phyloP scores from a whole-genome alignment of 1,140 invertebrate species.

The Stenopsyche tienmushanensis region DNA sequence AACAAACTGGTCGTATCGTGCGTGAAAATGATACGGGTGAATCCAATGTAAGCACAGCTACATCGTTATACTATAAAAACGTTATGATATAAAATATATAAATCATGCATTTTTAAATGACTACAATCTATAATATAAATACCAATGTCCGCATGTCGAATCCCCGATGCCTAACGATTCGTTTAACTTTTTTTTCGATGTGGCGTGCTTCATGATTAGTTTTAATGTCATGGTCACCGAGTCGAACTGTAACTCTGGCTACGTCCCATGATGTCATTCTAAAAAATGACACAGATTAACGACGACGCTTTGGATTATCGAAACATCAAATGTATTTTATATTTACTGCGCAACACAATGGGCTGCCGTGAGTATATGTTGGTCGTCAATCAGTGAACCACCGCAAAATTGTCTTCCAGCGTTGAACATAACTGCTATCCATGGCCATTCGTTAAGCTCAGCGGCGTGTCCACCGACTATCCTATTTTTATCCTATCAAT shows the following conservation, averaged over 20 bases:
- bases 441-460: slow-evolving; percentile 80
- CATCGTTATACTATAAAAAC: slow-evolving; percentile 74
- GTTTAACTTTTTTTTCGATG: slow-evolving; percentile 73
- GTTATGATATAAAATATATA: slow-evolving; percentile 6
- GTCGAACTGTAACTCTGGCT: slow-evolving; percentile 71
- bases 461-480: slow-evolving; percentile 84
- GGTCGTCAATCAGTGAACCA: slow-evolving; percentile 80
- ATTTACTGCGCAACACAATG: slow-evolving; percentile 88
- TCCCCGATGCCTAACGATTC: slow-evolving; percentile 79
- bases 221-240: slow-evolving; percentile 82
- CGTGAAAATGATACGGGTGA: slow-evolving; percentile 73
- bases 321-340: background rate
- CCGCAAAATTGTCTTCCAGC: slow-evolving; percentile 85
- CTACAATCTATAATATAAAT: slow-evolving; percentile 42
- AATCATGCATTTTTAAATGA: background rate
- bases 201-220: slow-evolving; percentile 70
- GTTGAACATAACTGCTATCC: slow-evolving; percentile 83
- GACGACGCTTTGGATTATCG: too few relatives aligned
- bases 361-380: slow-evolving; percentile 84
- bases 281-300: slow-evolving; percentile 47
- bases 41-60: slow-evolving; percentile 81
- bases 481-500: slow-evolving; percentile 67
- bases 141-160: slow-evolving; percentile 82
- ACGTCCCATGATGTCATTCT: slow-evolving; percentile 90
- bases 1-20: slow-evolving; percentile 79